These are phyloP conservation scores for western clawed frog (Xenopus tropicalis) DNA, from an alignment of 2,113 vertebrate genomes.

Conservation along the genomic window DNA sequence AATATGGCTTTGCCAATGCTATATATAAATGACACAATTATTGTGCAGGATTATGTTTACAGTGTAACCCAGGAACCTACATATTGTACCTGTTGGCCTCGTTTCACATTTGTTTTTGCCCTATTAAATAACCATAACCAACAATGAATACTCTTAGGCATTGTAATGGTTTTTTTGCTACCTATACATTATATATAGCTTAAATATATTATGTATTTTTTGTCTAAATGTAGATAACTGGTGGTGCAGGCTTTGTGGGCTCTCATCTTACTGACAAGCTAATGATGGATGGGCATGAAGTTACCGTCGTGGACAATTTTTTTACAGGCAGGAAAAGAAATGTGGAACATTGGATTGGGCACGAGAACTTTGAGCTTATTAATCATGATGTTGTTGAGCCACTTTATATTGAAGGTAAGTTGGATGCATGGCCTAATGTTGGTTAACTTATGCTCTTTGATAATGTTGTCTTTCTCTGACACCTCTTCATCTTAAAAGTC, in stretches of 20 bases:
- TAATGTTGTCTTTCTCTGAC: too few relatives aligned
- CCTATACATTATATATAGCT: constrained; percentile 47
- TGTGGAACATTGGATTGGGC: constrained; percentile 98
- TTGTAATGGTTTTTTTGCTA: not conserved
- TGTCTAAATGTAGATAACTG: constrained; percentile 82
- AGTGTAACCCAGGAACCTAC: too few relatives aligned
- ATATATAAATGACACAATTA: too few relatives aligned
- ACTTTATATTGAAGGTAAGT: constrained; percentile 94
- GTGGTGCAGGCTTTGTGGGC: constrained; percentile 95
- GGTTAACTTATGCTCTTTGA: too few relatives aligned
- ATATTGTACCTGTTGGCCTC: too few relatives aligned
- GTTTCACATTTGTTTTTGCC: too few relatives aligned
- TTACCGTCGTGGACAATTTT: constrained; percentile 99
- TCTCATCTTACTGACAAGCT: constrained; percentile 97
- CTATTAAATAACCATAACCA: too few relatives aligned
- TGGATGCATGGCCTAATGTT: not conserved
- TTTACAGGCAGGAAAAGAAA: constrained; percentile 98
- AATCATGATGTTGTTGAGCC: constrained; percentile 98
- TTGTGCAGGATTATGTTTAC: too few relatives aligned
- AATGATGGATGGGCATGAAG: constrained; percentile 99
- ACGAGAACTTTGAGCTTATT: constrained; percentile 98
- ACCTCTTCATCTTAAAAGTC: too few relatives aligned
- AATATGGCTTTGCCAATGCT: too few relatives aligned
- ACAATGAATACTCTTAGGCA: too few relatives aligned
- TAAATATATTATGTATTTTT: constrained; percentile 1